Evolutionary conservation across 1,140 invertebrate species (phyloP), one percentile per base, ranked within the genome.

Genomic region (Pectinophora gossypiella): DNA sequence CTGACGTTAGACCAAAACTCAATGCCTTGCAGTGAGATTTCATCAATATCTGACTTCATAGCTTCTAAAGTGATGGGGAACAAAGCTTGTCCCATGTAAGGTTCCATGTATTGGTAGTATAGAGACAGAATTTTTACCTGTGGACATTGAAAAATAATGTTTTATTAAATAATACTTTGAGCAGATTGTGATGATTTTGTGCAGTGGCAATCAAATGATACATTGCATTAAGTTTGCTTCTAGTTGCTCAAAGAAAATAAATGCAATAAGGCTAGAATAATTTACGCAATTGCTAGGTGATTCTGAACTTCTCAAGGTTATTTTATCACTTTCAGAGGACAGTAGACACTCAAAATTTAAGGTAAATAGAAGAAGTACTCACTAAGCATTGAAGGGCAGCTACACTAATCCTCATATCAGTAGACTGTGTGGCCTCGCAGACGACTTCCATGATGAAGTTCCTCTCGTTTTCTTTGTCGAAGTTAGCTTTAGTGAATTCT

Each of bases 1-100:
- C 98, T 98, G 0, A 99, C 98, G 76, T 98, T 99, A 0, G 98
- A 99, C 99, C 99, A 99, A 89, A 99, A 99, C 86, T 99, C 99
- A 86, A 99, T 99, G 61, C 99, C 99, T 89, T 99, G 99, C 35
- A 99, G 89, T 19, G 97, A 94, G 40, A 99, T 94, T 64, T 99
- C 97, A 89, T 99, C 97, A 52, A 95, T 93, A 38, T 98, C 96
- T 32, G 95, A 97, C 87, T 98, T 98, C 97, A 99, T 99, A 12
- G 98, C 98, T 87, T 99, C 96, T 77, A 99, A 89, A 12, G 99
- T 99, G 56, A 99, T 99, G 22, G 98, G 97, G 90, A 99, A 99
- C n/a, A 99, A 85, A 23, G 98, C 98, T 75, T 94, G 95, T 10
- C 93, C 95, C 99, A 99, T 99, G 72, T 99, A 99, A 15, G 95